Evolutionary conservation across 2,888 invertebrate genomes (phyloP), one percentile per base, ranked within the genome.

Genomic region (Cheiracanthium punctorium): DNA sequence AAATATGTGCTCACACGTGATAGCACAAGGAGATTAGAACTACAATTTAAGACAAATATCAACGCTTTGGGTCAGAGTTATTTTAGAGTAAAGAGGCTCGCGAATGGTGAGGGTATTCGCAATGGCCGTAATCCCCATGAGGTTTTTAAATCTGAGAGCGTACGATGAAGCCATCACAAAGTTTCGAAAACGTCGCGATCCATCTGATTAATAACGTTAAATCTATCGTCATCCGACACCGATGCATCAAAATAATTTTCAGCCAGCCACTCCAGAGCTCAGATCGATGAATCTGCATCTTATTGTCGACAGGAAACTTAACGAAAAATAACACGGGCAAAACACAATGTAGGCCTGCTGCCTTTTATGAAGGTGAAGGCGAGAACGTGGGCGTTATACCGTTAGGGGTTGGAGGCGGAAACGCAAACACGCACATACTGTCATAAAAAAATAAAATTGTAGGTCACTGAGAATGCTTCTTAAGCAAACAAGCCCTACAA

Each of bases 391-490:
- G 79, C 84, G 79, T 79, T 73, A 85, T 85, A 73, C 84, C 84
- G 84, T 85, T 85, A 79, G 20, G 52, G 64, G 32, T 33, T 30
- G 29, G 58, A 24, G 41, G 71, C 14, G 64, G 73, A 58, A 41
- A 52, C 24, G 65, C 52, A 84, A 65, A 84, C 79, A 79, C 43
- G 24, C 58, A 17, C 37, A 10, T 37, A n/a, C 48, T 48, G 17
- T 1, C 1, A 52, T 41, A 81, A n/a, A n/a, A n/a, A n/a, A n/a
- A n/a, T n/a, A 41, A 74, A 79, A 85, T 79, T 79, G 79, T 85
- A 74, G 84, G 84, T 85, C 84, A 85, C 79, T 29, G 74, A 85
- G 77, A 85, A 85, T 74, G 84, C 84, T 85, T 85, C 84, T 85
- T 85, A 85, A 85, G 79, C 79, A 85, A 85, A 85, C 84, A 85